Conservation (phyloP, 2,888 invertebrate genomes). For the Amiota mariae region DNA sequence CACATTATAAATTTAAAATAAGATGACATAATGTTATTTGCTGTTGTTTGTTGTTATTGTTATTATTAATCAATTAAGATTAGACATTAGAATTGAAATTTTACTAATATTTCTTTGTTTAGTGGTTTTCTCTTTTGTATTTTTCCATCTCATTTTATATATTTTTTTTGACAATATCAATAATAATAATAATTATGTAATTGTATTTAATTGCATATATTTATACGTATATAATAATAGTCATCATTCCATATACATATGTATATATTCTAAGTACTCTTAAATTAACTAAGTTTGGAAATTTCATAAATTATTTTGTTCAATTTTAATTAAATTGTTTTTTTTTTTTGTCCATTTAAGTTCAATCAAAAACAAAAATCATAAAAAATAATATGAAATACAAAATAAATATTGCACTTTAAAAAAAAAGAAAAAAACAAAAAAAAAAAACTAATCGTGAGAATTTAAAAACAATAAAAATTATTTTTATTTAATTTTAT, state of each 20-base stretch:
- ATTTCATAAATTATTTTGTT: background rate
- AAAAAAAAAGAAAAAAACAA: constrained; percentile 38
- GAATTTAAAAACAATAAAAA: constrained; percentile 35
- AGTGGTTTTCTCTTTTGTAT: no score
- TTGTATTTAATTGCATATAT: background rate
- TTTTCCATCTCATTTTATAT: background rate
- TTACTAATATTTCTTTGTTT: background rate
- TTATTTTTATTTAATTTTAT: constrained; percentile 36
- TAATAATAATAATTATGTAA: constrained; percentile 5
- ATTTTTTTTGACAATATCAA: constrained; percentile 6
- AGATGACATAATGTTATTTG: no score
- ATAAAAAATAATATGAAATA: background rate
- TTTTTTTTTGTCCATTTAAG: background rate
- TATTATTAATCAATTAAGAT: no score
- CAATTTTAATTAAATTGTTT: no score
- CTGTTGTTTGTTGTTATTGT: no score
- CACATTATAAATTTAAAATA: no score
- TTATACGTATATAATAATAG: background rate
- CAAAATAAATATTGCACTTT: constrained; percentile 48
- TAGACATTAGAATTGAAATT: background rate
- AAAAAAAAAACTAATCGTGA: background rate
- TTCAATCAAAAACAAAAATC: background rate
- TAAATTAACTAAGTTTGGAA: constrained; percentile 35
- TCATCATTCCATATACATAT: background rate
- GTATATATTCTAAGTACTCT: constrained; percentile 33